These are phyloP conservation scores for Pachliopta kotzebuea DNA, from an alignment of 2,888 invertebrate genomes.

Conservation along the genomic window DNA sequence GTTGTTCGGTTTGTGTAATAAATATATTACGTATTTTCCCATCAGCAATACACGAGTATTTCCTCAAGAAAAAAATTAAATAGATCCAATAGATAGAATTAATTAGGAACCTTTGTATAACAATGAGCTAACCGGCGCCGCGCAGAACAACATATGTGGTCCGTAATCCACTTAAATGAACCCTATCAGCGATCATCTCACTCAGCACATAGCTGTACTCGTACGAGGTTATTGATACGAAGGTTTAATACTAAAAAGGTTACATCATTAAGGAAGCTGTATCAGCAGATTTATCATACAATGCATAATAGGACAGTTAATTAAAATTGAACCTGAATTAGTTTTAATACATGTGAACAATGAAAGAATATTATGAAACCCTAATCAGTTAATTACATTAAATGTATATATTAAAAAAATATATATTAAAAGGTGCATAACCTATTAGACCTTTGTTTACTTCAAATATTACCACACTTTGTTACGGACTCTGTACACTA, in stretches of 20 bases:
- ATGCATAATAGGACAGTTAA: constrained; percentile 6
- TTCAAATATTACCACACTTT: too few species aligned
- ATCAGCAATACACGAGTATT: not conserved
- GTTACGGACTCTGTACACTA: too few species aligned
- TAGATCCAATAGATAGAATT: constrained; percentile 1
- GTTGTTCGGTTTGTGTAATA: too few species aligned
- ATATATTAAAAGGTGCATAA: too few species aligned
- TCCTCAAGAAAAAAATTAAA: constrained; percentile 2
- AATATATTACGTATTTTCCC: too few species aligned
- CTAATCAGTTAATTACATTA: not conserved
- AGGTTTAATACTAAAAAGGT: constrained; percentile 13
- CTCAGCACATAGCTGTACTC: constrained; percentile 5
- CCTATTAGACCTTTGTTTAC: too few species aligned
- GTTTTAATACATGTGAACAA: not conserved
- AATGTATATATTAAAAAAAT: too few species aligned
- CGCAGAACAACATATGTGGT: constrained; percentile 8
- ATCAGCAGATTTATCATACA: constrained; percentile 8
- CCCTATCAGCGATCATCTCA: constrained; percentile 10
- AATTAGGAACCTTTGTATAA: constrained; percentile 3
- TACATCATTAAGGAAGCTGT: constrained; percentile 10
- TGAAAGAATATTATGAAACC: not conserved
- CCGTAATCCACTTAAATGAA: constrained; percentile 11
- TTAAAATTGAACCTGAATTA: constrained; percentile 10
- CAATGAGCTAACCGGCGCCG: not conserved
- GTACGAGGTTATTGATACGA: constrained; percentile 3